A percentile compares a stretch with the other conserved stretches of the same genome.
Evolutionary conservation across 1,140 invertebrate genomes (phyloP).

Genomic region (Cydia splendana): DNA sequence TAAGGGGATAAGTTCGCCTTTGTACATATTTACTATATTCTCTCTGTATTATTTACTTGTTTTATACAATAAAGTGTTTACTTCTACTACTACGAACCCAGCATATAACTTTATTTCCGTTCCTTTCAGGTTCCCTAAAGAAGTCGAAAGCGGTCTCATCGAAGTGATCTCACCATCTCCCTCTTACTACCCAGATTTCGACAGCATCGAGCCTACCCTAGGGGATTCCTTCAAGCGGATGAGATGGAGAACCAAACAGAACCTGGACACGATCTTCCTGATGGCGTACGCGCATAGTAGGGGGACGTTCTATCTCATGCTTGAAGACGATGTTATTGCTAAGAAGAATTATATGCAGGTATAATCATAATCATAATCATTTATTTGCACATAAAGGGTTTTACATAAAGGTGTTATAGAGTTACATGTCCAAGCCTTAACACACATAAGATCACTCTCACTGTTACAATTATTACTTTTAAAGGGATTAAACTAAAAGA

Average conservation of each 20-base stretch:
- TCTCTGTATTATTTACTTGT: too few species aligned
- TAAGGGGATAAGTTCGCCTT: too few species aligned
- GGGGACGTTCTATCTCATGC: constrained; percentile 90
- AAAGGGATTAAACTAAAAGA: too few species aligned
- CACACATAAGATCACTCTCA: too few species aligned
- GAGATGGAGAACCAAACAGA: constrained; percentile 97
- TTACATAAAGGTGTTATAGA: too few species aligned
- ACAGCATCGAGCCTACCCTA: constrained; percentile 87
- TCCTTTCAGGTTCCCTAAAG: constrained; percentile 85
- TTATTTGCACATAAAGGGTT: too few species aligned
- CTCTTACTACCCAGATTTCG: constrained; percentile 94
- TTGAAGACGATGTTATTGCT: constrained; percentile 97
- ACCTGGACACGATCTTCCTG: constrained; percentile 96
- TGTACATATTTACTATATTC: too few species aligned
- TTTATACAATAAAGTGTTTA: too few species aligned
- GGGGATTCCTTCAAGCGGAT: constrained; percentile 94
- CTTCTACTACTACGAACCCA: too few species aligned
- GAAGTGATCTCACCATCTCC: constrained; percentile 93
- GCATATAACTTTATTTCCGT: constrained; percentile 7
- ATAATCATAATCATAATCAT: too few species aligned
- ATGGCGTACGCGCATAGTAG: constrained; percentile 96
- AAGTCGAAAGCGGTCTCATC: constrained; percentile 90
- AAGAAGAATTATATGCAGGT: constrained; percentile 91
- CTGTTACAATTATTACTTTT: too few species aligned
- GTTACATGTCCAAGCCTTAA: too few species aligned